A percentile compares a stretch with the other conserved stretches of the same genome.
phyloP scores from a whole-genome alignment of 2,113 vertebrate genomes.

The Nycticryphes semicollaris region DNA sequence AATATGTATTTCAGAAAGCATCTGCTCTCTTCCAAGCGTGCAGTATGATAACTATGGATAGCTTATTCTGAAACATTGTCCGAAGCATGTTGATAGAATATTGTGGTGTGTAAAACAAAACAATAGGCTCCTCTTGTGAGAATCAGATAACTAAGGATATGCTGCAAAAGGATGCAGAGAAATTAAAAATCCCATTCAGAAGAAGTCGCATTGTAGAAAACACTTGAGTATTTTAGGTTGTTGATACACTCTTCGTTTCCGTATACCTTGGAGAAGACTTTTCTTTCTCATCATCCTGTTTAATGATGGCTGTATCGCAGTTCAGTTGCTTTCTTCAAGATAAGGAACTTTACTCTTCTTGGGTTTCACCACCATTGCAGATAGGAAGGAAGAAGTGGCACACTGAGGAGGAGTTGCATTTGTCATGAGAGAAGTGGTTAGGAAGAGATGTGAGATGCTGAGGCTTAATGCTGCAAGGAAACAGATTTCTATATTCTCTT shows the following conservation, averaged over 20 bases:
- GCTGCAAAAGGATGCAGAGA: neutral
- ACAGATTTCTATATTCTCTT: neutral
- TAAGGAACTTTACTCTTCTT: neutral
- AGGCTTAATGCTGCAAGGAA: neutral
- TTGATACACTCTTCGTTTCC: neutral
- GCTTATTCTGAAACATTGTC: neutral
- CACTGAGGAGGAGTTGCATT: neutral
- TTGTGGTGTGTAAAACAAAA: neutral
- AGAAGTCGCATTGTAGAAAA: neutral
- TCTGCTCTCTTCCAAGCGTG: neutral
- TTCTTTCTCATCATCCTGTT: neutral
- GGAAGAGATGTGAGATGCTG: neutral
- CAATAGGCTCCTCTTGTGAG: neutral
- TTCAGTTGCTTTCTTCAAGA: neutral
- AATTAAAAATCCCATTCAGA: neutral
- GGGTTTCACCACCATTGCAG: neutral
- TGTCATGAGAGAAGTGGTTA: neutral
- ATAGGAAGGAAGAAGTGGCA: neutral
- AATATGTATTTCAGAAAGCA: neutral
- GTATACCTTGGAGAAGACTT: neutral
- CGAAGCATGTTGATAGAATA: neutral
- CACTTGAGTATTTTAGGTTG: neutral
- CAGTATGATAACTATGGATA: neutral
- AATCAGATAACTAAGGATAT: neutral
- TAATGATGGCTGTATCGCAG: neutral